Evolutionary conservation across 2,888 invertebrate species (phyloP).

Genomic region (Cremastinae sp.): DNA sequence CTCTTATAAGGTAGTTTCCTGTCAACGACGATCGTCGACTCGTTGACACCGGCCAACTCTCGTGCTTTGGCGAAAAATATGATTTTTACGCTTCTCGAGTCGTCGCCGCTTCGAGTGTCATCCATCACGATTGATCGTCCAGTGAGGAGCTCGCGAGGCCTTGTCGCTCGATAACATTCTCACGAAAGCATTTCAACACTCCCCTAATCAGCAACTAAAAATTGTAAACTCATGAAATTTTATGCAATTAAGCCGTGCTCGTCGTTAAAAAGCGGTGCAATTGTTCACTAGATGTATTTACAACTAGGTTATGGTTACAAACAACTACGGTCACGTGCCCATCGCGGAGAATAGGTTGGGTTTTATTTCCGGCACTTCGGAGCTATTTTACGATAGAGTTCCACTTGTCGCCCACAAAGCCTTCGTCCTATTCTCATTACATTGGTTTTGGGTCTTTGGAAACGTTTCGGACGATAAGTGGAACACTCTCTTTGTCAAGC

Average conservation of each 20-base stretch:
- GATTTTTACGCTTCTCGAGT: conserved; percentile 82
- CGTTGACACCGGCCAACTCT: conserved; percentile 87
- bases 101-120: conserved; percentile 21
- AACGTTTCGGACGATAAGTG: too few species aligned
- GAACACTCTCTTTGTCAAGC: too few species aligned
- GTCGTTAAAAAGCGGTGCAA: conserved; percentile 13
- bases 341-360: conserved; percentile 23
- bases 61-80: conserved; percentile 95
- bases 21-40: conserved; percentile 82
- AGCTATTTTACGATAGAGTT: neutral
- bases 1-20: conserved; percentile 82
- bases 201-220: conserved; percentile 6
- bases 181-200: neutral
- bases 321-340: conserved; percentile 26
- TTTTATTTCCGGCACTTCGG: conserved; percentile 24
- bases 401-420: too few species aligned
- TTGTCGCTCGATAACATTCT: conserved; percentile 31
- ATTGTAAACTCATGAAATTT: conserved; percentile 22
- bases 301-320: conserved; percentile 21
- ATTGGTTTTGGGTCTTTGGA: too few species aligned
- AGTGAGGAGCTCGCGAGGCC: conserved; percentile 12
- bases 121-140: conserved; percentile 58
- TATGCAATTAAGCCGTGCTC: conserved; percentile 40
- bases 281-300: neutral
- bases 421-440: too few species aligned